Evolutionary conservation across 2,113 vertebrate genomes (phyloP).

Genomic region (Antechinus flavipes): DNA sequence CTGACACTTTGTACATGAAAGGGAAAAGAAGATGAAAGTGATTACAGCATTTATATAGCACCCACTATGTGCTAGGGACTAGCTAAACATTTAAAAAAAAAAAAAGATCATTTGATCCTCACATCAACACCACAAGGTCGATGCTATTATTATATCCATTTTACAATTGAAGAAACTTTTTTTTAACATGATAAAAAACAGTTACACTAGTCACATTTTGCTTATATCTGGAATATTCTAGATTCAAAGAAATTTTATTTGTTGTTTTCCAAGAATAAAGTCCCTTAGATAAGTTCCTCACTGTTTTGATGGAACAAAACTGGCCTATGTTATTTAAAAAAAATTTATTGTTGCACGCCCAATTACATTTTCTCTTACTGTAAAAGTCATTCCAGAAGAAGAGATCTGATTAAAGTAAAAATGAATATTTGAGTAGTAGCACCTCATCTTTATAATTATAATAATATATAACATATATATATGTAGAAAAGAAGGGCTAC

Average conservation of each 20-base stretch:
- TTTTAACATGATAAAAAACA: too few relatives aligned
- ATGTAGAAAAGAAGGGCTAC: background rate
- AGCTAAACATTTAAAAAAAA: too few relatives aligned
- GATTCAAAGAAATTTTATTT: background rate
- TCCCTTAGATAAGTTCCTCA: background rate
- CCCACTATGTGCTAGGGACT: too few relatives aligned
- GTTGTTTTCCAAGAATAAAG: background rate
- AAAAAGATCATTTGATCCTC: too few relatives aligned
- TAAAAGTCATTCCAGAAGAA: background rate
- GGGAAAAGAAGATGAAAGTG: too few relatives aligned
- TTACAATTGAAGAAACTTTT: too few relatives aligned
- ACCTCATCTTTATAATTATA: background rate
- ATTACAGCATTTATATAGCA: too few relatives aligned
- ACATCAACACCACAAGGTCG: too few relatives aligned
- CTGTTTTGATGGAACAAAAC: background rate
- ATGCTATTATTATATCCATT: too few relatives aligned
- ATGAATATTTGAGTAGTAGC: background rate
- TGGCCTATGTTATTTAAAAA: background rate
- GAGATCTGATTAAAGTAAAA: background rate
- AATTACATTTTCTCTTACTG: background rate
- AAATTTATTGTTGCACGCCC: background rate
- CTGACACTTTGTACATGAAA: background rate
- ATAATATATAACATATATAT: background rate
- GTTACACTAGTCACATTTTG: too few relatives aligned
- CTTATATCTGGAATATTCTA: background rate